Conservation (phyloP, 2,113 vertebrate genomes). For the Laticauda colubrina region DNA sequence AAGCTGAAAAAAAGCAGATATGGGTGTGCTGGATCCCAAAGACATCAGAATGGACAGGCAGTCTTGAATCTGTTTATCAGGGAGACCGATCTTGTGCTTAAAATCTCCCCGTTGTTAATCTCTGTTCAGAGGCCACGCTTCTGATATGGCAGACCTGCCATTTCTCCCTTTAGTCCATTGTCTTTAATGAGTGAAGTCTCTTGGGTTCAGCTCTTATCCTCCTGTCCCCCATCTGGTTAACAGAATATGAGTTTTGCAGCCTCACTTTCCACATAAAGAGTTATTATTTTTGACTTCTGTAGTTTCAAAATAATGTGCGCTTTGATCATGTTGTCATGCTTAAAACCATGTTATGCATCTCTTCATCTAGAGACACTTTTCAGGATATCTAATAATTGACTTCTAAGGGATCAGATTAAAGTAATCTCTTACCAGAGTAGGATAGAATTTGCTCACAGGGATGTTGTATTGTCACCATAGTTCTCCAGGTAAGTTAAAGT, state of each 20-base stretch:
- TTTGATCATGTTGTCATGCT: neutral
- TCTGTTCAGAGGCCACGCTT: neutral
- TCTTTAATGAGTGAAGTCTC: neutral
- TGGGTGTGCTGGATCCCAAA: neutral
- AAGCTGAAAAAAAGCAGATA: neutral
- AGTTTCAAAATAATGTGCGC: neutral
- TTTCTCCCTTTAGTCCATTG: neutral
- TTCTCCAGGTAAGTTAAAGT: slow-evolving; percentile 62
- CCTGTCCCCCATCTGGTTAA: fast-evolving
- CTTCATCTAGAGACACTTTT: slow-evolving; percentile 8
- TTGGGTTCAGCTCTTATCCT: neutral
- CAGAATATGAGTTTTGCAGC: fast-evolving
- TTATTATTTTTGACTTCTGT: neutral
- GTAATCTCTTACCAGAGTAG: slow-evolving; percentile 46
- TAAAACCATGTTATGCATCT: neutral
- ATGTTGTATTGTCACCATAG: slow-evolving; percentile 52
- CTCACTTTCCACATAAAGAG: fast-evolving
- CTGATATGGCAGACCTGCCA: too few species aligned
- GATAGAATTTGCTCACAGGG: slow-evolving; percentile 41
- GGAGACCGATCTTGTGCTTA: too few species aligned
- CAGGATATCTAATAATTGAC: slow-evolving; percentile 51
- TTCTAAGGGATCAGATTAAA: slow-evolving; percentile 63
- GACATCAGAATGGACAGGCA: too few species aligned
- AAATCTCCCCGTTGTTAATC: neutral
- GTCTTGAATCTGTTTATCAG: fast-evolving